phyloP scores from a whole-genome alignment of 37 sponge, comb jelly and placozoan species.

The Dysidea cf. avara region DNA sequence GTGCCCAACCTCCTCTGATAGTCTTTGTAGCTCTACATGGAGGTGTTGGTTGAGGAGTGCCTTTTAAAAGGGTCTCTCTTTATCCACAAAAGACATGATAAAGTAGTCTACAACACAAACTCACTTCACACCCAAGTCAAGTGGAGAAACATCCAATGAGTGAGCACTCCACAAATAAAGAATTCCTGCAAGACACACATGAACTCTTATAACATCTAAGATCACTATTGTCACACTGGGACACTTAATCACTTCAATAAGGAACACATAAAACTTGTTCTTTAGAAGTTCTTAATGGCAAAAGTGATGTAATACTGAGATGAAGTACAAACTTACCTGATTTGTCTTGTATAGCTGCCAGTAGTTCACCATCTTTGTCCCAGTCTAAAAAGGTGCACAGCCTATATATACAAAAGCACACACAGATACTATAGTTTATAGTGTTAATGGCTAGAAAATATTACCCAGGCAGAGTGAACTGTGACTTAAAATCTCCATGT shows the following conservation, averaged over 20 bases:
- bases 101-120: background rate
- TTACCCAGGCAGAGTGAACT: slow-evolving; percentile 52
- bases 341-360: slow-evolving; percentile 81
- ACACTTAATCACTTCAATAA: slow-evolving; percentile 3
- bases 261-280: background rate
- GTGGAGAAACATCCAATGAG: slow-evolving; percentile 48
- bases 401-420: slow-evolving; percentile 11
- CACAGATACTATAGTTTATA: background rate
- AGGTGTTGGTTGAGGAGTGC: too few relatives aligned
- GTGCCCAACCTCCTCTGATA: too few relatives aligned
- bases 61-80: too few relatives aligned
- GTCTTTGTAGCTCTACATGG: too few relatives aligned
- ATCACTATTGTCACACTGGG: too few relatives aligned
- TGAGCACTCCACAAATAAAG: slow-evolving; percentile 88
- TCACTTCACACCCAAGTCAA: slow-evolving; percentile 92
- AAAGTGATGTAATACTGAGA: too few relatives aligned
- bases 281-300: background rate
- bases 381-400: slow-evolving; percentile 87
- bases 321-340: slow-evolving; percentile 28
- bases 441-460: background rate
- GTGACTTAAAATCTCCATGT: slow-evolving; percentile 78
- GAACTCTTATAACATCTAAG: too few relatives aligned
- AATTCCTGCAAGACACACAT: slow-evolving; percentile 34
- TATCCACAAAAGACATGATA: too few relatives aligned
- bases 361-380: slow-evolving; percentile 94